Evolutionary conservation across 53 echinoderm and acorn worm genomes (phyloP), one percentile per base, ranked within the genome.

Genomic region (Holothuria scabra): DNA sequence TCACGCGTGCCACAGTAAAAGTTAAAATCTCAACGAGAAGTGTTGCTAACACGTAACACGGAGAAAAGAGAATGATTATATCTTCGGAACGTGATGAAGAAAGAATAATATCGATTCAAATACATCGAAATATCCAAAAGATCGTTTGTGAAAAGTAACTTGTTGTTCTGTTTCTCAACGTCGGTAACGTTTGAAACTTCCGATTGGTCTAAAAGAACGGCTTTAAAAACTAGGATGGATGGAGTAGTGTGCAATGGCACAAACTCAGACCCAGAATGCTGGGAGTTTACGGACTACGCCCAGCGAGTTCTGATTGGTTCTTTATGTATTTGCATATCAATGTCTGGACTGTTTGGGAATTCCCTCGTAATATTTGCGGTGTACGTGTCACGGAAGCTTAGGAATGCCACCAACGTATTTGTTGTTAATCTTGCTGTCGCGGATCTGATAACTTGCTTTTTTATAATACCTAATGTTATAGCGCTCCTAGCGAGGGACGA

Each of bases 401-500:
- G 95, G 55, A 95, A 92, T 13, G 89, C 90, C 29, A 95, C 95
- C 22, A 95, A 95, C 67, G 95, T 95, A 12, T 95, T 95, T 56
- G 95, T 95, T 86, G 92, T 95, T 34, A 92, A 90, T 58, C 87
- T 95, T 16, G 87, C 91, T 67, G 57, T 95, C 30, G 95, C 95
- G 19, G 95, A 95, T 70, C 78, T 96, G 34, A 69, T 96, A 8
- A 90, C 93, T 1, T 88, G 89, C 60, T 58, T 96, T 20, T 87
- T 90, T 64, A 72, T 96, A 13, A 87, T 91, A 1, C 88, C 90
- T 88, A 91, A 92, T 78, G 67, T 93, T 13, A 91, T 96, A 24
- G 96, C 96, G 2, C 69, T 96, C 44, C 86, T 82, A 1, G 61
- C 87, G 29, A 89, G 90, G 62, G 22, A 64, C n/a, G 62, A 24